Percentiles rank a stretch among this genome's conserved stretches.
These are phyloP conservation scores for Amphipoea oculea DNA, from an alignment of 2,888 invertebrate species.

Conservation along the genomic window DNA sequence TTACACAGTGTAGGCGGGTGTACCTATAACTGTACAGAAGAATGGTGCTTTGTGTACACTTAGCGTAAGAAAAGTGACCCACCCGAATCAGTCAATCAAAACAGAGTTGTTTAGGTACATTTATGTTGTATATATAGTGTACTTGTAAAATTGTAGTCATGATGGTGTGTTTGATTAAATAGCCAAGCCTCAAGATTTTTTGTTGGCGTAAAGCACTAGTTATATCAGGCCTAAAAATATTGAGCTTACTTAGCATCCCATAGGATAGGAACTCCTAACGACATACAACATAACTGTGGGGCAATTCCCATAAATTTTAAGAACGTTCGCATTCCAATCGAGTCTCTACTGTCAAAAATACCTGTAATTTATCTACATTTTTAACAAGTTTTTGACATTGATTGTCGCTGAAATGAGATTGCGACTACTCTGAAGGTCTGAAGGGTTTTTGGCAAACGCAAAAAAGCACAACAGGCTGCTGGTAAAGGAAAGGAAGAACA, in stretches of 20 bases:
- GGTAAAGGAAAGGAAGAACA: neutral
- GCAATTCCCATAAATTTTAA: too few species aligned
- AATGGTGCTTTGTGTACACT: neutral
- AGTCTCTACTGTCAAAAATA: too few species aligned
- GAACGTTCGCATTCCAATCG: too few species aligned
- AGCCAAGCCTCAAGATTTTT: neutral
- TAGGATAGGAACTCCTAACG: neutral
- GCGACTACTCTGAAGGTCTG: too few species aligned
- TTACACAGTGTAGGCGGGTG: conserved; percentile 5
- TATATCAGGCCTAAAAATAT: neutral
- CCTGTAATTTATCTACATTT: too few species aligned
- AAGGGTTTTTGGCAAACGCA: neutral
- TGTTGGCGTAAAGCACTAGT: neutral
- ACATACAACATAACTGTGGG: neutral
- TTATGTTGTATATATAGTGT: neutral
- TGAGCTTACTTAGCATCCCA: too few species aligned
- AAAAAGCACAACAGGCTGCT: neutral
- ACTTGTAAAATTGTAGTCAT: neutral
- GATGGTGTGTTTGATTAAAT: too few species aligned
- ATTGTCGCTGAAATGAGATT: too few species aligned
- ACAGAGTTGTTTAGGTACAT: neutral
- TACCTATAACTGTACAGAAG: neutral
- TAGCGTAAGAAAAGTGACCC: conserved; percentile 1
- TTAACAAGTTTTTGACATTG: too few species aligned
- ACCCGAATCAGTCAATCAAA: conserved; percentile 30